These are phyloP conservation scores for Hypsibius dujardini DNA, from an alignment of 1,140 invertebrate genomes.

Conservation along the genomic window DNA sequence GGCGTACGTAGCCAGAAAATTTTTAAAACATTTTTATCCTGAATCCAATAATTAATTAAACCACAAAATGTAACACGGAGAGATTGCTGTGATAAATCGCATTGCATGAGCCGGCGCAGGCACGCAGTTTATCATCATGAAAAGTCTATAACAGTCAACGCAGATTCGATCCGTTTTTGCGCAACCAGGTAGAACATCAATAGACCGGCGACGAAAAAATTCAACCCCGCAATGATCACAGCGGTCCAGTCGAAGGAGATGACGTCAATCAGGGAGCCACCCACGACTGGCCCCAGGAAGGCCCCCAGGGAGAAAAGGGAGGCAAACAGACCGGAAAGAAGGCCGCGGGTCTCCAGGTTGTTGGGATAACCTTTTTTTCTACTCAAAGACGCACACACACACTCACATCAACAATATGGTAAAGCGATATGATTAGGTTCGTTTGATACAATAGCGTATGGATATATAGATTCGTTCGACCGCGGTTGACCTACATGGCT, in stretches of 20 bases:
- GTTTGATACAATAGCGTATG: neutral
- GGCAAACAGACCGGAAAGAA: neutral
- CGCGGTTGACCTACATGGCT: neutral
- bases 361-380: neutral
- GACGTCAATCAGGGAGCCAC: neutral
- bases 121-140: too few relatives aligned
- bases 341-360: neutral
- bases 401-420: neutral
- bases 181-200: too few relatives aligned
- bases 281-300: neutral
- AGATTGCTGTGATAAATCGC: too few relatives aligned
- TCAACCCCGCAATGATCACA: too few relatives aligned
- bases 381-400: neutral
- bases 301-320: neutral
- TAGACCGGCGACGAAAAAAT: too few relatives aligned
- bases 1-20: too few relatives aligned
- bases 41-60: too few relatives aligned
- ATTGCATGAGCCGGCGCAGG: too few relatives aligned
- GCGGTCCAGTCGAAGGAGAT: neutral
- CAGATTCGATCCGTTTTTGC: too few relatives aligned
- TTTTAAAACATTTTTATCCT: too few relatives aligned
- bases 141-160: too few relatives aligned
- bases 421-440: neutral
- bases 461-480: neutral
- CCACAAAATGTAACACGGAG: too few relatives aligned